Percentiles rank a stretch among this genome's conserved stretches.
phyloP scores from a whole-genome alignment of 2,113 vertebrate genomes.

The Aptenodytes forsteri region DNA sequence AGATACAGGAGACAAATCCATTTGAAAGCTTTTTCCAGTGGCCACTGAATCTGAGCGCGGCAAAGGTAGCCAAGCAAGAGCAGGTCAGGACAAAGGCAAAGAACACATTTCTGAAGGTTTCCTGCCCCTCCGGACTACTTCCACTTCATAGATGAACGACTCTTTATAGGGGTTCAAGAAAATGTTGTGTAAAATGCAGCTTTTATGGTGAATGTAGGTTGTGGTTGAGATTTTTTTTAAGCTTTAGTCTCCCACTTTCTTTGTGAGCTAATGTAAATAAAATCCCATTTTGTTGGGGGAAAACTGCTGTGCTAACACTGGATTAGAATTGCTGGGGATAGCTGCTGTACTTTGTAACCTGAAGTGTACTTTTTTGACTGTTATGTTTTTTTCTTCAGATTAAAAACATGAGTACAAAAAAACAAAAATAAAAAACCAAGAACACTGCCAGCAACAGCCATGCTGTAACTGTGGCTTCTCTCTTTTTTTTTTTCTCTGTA shows the following conservation, averaged over 20 bases:
- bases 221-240: constrained; percentile 68
- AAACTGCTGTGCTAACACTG: constrained; percentile 79
- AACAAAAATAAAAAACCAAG: constrained; percentile 43
- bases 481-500: constrained; percentile 84
- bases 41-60: not conserved
- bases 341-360: constrained; percentile 87
- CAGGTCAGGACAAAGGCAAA: not conserved
- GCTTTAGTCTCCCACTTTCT: constrained; percentile 73
- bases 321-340: constrained; percentile 81
- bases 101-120: constrained; percentile 7
- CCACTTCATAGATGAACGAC: not conserved
- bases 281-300: constrained; percentile 70
- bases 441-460: constrained; percentile 82
- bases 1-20: not conserved
- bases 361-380: constrained; percentile 84
- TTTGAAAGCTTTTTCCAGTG: not conserved
- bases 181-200: constrained; percentile 83
- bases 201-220: constrained; percentile 77
- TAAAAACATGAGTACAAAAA: constrained; percentile 65
- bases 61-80: not conserved
- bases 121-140: not conserved
- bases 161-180: constrained; percentile 71
- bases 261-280: constrained; percentile 78
- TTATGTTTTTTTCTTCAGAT: constrained; percentile 76
- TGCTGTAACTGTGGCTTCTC: constrained; percentile 84